phyloP scores from a whole-genome alignment of 1,140 invertebrate genomes.

The Lanistes nyassanus region DNA sequence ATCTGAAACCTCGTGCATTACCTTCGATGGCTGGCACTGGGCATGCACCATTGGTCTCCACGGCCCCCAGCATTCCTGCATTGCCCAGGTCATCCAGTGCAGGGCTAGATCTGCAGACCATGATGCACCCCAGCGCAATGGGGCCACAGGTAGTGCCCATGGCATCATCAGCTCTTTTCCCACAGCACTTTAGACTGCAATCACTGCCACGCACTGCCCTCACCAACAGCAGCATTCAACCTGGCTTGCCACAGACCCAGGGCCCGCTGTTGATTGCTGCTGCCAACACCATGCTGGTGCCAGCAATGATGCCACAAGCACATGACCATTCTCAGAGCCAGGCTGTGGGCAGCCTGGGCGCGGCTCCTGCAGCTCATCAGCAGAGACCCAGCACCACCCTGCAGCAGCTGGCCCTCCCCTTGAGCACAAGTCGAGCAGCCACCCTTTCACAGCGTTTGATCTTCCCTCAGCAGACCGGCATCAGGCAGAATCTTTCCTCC shows the following conservation, averaged over 20 bases:
- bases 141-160: constrained; percentile 12
- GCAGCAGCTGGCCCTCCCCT: neutral
- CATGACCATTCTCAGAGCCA: constrained; percentile 23
- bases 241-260: constrained; percentile 21
- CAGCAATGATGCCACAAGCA: constrained; percentile 11
- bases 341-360: constrained; percentile 1
- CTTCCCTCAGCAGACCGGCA: neutral
- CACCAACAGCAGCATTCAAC: constrained; percentile 23
- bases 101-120: neutral
- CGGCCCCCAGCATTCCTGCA: neutral
- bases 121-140: neutral
- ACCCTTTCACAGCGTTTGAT: neutral
- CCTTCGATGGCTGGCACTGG: constrained; percentile 11
- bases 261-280: constrained; percentile 20
- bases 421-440: neutral
- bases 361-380: neutral
- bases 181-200: constrained; percentile 21
- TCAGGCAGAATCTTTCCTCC: neutral
- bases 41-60: neutral
- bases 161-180: constrained; percentile 19
- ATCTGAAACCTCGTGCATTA: constrained; percentile 38
- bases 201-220: constrained; percentile 21
- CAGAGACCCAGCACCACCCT: constrained; percentile 9
- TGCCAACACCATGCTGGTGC: constrained; percentile 21
- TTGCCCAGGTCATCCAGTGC: neutral